A percentile compares a stretch with the other conserved stretches of the same genome.
Evolutionary conservation across 2,888 invertebrate genomes (phyloP).

Genomic region (Mythimna impura): DNA sequence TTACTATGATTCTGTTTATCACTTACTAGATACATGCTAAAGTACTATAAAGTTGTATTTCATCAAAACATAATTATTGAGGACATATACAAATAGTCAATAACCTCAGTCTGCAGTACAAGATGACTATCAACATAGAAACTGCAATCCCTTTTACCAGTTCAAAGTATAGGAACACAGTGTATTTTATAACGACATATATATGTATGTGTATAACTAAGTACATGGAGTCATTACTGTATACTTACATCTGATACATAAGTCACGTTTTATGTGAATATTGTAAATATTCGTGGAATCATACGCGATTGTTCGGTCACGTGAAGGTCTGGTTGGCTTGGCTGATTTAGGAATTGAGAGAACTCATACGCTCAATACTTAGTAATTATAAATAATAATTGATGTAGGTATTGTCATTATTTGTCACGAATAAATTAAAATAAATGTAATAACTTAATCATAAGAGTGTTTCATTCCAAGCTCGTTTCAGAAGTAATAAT

Average conservation of each 20-base stretch:
- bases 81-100: not conserved
- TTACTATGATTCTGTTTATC: constrained; percentile 8
- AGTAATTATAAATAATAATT: constrained; percentile 78
- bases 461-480: constrained; percentile 66
- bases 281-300: constrained; percentile 73
- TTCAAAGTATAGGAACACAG: constrained; percentile 60
- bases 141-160: constrained; percentile 42
- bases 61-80: constrained; percentile 4
- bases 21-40: not conserved
- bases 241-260: constrained; percentile 57
- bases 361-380: constrained; percentile 87
- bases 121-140: constrained; percentile 31
- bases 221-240: constrained; percentile 55
- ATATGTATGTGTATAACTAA: constrained; percentile 53
- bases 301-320: constrained; percentile 71
- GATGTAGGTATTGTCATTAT: constrained; percentile 84
- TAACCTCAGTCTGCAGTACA: constrained; percentile 51
- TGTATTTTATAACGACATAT: constrained; percentile 60
- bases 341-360: constrained; percentile 89
- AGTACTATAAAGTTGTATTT: not conserved
- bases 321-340: constrained; percentile 79
- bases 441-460: constrained; percentile 81
- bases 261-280: constrained; percentile 69
- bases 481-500: constrained; percentile 35
- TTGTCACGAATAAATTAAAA: constrained; percentile 86